A percentile compares a stretch with the other conserved stretches of the same genome.
Evolutionary conservation across 2,113 vertebrate genomes (phyloP).

Genomic region (Philantomba maxwellii): DNA sequence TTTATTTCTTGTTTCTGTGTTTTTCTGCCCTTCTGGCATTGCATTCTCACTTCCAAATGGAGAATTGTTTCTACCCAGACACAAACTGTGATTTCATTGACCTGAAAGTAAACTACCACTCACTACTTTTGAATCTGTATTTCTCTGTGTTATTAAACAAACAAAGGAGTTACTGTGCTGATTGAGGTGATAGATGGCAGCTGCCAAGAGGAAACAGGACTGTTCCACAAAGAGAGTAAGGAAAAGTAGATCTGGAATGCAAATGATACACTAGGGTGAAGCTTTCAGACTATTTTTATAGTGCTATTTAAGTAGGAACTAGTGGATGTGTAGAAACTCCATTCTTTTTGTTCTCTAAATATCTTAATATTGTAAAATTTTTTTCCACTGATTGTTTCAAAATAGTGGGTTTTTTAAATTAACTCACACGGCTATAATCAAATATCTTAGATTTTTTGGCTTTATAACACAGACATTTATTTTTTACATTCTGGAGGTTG

Average conservation of each 20-base stretch:
- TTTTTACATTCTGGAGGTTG: neutral
- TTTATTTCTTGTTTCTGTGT: neutral
- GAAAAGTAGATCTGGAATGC: neutral
- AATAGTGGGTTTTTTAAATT: neutral
- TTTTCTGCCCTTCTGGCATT: neutral
- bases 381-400: neutral
- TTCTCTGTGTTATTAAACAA: neutral
- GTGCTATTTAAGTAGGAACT: neutral
- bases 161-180: neutral
- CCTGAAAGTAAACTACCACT: neutral
- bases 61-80: neutral
- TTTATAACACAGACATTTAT: neutral
- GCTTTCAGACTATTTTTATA: neutral
- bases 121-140: neutral
- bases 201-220: neutral
- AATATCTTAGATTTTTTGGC: neutral
- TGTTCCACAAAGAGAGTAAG: neutral
- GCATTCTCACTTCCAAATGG: neutral
- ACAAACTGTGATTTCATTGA: neutral
- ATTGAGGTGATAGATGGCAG: neutral
- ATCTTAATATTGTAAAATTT: neutral
- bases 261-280: neutral
- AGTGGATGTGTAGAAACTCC: neutral
- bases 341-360: neutral
- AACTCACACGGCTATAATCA: neutral